Base-by-base conservation (phyloP, 2,888 invertebrate species). In the Rapana venosa region DNA sequence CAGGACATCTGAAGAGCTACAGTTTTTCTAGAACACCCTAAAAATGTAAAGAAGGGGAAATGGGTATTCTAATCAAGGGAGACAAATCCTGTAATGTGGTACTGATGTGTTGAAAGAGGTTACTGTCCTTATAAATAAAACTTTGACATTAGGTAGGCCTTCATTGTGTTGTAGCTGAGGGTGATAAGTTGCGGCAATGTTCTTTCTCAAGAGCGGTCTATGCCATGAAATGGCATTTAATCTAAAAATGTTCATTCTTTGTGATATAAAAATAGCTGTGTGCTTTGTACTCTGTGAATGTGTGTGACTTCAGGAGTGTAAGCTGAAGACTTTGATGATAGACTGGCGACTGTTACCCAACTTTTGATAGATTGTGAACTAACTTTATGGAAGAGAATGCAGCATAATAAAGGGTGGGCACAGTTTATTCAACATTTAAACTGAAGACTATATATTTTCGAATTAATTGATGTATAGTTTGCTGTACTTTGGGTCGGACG, bases 381-480 rank as follows among this genome's bases (percentile, higher is more conserved):
- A 22, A 22, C 0, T 66, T 66, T 66, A 22, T 66, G 22, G 26
- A 26, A 4, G 22, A n/a, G 13, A 2, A 74, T 2, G n/a, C 13
- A 74, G 74, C 74, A 74, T 58, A 86, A 86, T 86, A 86, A 26
- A 22, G 15, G 30, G 86, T 86, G 86, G 86, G 58, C 86, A 86
- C 17, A 4, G 13, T 15, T 86, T n/a, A 32, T 61, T 30, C 32
- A 30, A 4, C 32, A 20, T 86, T 61, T 30, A 32, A 86, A 30
- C 1, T 32, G 61, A 13, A 32, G 17, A 32, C 5, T 13, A 35
- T 22, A 32, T 32, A 17, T 56, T 86, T n/a, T 13, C 17, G 32
- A 22, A 11, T 86, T 15, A 11, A n/a, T n/a, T 66, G 22, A 61
- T 15, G 30, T 17, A 32, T 4, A 56, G 5, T 30, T 30, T n/a